Base-by-base conservation (phyloP, 1,140 invertebrate species). In the Monomorium pharaonis region DNA sequence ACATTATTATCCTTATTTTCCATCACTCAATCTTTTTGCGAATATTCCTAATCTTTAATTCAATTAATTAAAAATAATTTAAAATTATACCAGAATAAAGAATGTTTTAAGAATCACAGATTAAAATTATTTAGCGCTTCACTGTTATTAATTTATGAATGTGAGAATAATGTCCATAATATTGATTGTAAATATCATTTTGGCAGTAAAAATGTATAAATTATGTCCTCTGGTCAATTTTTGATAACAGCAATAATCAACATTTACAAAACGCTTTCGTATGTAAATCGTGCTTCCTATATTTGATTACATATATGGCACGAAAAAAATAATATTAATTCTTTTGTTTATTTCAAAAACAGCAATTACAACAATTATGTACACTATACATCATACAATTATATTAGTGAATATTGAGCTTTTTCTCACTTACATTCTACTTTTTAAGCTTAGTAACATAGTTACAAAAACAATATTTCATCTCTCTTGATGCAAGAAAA, bases 121-220 rank as follows among this genome's bases (percentile, higher is more conserved):
- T 47, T 33, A 58, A 44, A 4, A 18, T 58, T 81, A 30, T 62
- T n/a, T 44, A 67, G n/a, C 37, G 7, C n/a, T 78, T 63, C 21
- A 37, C 16, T 78, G n/a, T 44, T 70, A 44, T 56, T 44, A 81
- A 81, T n/a, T 42, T 16, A 70, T 7, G 51, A 54, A 69, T 21
- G 24, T 44, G 44, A 69, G 56, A 65, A 47, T 69, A n/a, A 58
- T 60, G 21, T 16, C 16, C 24, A 72, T 76, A n/a, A n/a, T n/a
- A 58, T 42, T 56, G 67, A 60, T 16, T 12, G 2, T 65, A 37
- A 75, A 58, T 16, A 69, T 74, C 9, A 78, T 62, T 67, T 33
- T 70, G 78, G 54, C 63, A 88, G 58, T 88, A 87, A 58, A 54
- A 24, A 62, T 30, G 33, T 27, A 56, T 69, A 78, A 72, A 77